Conservation (phyloP, 2,113 vertebrate species). For the Hymenochirus boettgeri region DNA sequence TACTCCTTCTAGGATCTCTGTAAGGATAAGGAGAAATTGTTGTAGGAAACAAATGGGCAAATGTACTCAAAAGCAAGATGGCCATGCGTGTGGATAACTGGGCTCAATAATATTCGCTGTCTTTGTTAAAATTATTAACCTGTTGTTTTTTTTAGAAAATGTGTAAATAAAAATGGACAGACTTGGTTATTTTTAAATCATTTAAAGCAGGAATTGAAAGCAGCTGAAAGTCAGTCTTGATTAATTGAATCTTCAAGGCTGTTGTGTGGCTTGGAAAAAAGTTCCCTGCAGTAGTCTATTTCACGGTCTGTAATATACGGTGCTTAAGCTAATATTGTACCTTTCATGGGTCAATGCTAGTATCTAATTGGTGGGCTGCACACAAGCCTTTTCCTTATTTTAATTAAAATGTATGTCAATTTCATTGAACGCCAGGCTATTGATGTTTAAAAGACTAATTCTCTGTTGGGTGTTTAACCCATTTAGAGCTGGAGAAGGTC, state of each 20-base stretch:
- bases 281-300: constrained; percentile 37
- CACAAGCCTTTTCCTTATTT: constrained; percentile 36
- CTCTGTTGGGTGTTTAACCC: constrained; percentile 29
- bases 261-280: constrained; percentile 21
- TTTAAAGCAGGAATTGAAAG: neutral
- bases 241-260: constrained; percentile 43
- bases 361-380: constrained; percentile 37
- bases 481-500: neutral
- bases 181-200: neutral
- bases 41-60: too few species aligned
- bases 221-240: constrained; percentile 29
- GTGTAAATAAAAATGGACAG: neutral
- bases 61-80: too few species aligned
- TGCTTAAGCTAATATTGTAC: constrained; percentile 43
- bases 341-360: constrained; percentile 38
- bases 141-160: too few species aligned
- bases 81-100: too few species aligned
- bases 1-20: too few species aligned
- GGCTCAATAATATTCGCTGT: too few species aligned
- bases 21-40: too few species aligned
- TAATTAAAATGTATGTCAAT: constrained; percentile 44
- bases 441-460: constrained; percentile 39
- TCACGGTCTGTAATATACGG: constrained; percentile 39
- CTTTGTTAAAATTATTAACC: too few species aligned
- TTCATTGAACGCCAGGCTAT: constrained; percentile 35